Evolutionary conservation across 2,797 vertebrate species (phyloP).

Genomic region (Syngnathus acus): DNA sequence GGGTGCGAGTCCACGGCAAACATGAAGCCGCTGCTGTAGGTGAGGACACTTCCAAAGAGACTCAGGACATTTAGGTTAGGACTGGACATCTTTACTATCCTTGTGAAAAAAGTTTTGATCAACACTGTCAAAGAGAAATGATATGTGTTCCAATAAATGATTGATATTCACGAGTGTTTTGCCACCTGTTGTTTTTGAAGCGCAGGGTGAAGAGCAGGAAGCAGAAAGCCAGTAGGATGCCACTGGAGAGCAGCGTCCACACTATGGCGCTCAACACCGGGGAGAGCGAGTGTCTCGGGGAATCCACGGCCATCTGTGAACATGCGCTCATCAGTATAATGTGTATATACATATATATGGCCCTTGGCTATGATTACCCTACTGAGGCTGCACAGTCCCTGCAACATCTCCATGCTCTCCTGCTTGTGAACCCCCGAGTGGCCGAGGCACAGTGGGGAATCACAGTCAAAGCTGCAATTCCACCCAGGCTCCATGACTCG

Average conservation of each 20-base stretch:
- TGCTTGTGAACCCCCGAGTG: conserved; percentile 66
- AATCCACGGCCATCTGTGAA: conserved; percentile 54
- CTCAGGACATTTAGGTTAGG: conserved; percentile 93
- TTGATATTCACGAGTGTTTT: background rate
- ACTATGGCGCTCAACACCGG: conserved; percentile 75
- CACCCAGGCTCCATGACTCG: conserved; percentile 78
- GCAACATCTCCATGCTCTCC: conserved; percentile 67
- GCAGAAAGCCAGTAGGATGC: conserved; percentile 79
- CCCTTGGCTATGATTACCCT: conserved; percentile 58
- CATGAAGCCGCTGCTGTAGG: conserved; percentile 85
- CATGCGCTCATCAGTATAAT: background rate
- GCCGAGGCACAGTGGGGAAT: conserved; percentile 66
- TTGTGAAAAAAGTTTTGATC: conserved; percentile 32
- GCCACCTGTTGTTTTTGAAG: conserved; percentile 92
- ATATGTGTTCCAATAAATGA: background rate
- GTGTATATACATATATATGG: background rate
- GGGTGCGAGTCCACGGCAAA: conserved; percentile 76
- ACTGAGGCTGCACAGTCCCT: conserved; percentile 78
- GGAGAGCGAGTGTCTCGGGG: conserved; percentile 60
- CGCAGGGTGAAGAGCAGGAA: conserved; percentile 88
- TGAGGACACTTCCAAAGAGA: conserved; percentile 83
- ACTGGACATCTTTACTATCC: conserved; percentile 99
- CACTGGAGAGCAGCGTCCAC: conserved; percentile 84
- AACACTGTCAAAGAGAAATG: background rate
- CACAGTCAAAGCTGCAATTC: conserved; percentile 87